These are phyloP conservation scores for Oscarella lobularis DNA, from an alignment of 37 sponge, comb jelly and placozoan species.

Conservation along the genomic window DNA sequence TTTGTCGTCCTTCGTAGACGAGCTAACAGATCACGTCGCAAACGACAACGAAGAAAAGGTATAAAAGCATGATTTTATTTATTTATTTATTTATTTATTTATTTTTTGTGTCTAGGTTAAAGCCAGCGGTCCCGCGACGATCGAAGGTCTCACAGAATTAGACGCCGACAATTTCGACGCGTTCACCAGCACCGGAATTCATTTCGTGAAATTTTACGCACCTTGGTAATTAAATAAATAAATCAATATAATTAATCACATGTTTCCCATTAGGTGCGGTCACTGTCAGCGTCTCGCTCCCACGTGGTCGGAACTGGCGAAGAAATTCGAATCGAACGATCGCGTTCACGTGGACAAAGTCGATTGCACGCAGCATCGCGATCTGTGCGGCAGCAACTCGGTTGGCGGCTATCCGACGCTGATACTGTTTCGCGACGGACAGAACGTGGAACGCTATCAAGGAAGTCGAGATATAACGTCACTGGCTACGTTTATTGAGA, in stretches of 20 bases:
- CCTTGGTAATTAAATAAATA: background rate
- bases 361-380: background rate
- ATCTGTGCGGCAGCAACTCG: background rate
- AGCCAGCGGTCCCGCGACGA: background rate
- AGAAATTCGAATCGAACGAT: background rate
- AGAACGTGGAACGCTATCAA: background rate
- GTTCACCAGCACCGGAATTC: background rate
- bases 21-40: slow-evolving; percentile 19
- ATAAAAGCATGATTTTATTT: too few species aligned
- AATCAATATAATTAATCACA: background rate
- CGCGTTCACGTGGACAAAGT: background rate
- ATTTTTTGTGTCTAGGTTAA: background rate
- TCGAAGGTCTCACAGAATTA: background rate
- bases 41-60: too few species aligned
- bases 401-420: background rate
- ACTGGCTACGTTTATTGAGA: background rate
- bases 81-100: background rate
- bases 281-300: background rate
- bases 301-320: background rate
- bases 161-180: background rate
- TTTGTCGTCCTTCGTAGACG: slow-evolving; percentile 4
- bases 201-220: background rate
- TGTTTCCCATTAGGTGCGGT: background rate
- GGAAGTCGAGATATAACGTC: background rate
- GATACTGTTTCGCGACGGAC: background rate